Conservation (phyloP, 2,113 vertebrate species). For the Puffinus mauretanicus region DNA sequence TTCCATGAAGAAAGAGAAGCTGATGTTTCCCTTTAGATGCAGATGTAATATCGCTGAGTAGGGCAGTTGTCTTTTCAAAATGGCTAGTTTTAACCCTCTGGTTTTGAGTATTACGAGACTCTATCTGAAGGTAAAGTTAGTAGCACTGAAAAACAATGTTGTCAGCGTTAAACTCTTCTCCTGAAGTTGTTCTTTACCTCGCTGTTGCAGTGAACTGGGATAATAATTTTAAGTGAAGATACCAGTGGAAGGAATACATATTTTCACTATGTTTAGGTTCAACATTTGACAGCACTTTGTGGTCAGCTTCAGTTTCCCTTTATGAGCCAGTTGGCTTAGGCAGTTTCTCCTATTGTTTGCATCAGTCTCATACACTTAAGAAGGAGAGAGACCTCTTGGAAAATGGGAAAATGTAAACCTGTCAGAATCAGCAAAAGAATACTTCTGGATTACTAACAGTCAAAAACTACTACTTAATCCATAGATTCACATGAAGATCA, state of each 20-base stretch:
- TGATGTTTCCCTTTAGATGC: neutral
- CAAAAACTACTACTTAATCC: neutral
- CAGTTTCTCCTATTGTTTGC: neutral
- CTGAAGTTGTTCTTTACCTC: neutral
- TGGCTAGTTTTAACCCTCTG: neutral
- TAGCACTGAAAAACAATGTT: neutral
- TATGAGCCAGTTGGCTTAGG: neutral
- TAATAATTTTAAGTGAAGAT: neutral
- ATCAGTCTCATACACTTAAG: neutral
- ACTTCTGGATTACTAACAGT: neutral
- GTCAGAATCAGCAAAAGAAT: neutral
- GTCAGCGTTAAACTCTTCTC: neutral
- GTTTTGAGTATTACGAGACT: neutral
- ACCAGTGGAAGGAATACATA: neutral
- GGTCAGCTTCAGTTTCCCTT: neutral
- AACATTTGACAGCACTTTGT: neutral
- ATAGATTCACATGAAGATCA: neutral
- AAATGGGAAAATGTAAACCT: neutral
- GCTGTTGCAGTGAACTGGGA: neutral
- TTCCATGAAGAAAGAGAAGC: neutral
- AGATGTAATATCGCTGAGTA: neutral
- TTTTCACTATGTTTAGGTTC: neutral
- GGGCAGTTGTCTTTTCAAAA: neutral
- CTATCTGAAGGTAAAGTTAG: neutral
- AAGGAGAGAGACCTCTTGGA: neutral